Evolutionary conservation across 1,140 invertebrate genomes (phyloP), one percentile per base, ranked within the genome.

Genomic region (Tigriopus japonicus): DNA sequence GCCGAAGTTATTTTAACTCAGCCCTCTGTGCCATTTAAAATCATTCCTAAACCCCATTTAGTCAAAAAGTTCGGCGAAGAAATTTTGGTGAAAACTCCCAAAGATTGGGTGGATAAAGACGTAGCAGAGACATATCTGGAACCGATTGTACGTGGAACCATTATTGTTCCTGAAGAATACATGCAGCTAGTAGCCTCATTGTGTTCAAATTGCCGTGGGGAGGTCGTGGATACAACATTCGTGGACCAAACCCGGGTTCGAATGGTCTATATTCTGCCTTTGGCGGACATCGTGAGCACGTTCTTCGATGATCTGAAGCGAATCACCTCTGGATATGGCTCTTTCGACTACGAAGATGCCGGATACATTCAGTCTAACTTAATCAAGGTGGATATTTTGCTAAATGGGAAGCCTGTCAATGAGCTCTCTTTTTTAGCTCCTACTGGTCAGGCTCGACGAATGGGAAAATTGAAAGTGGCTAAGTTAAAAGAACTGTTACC

Each of bases 311-410:
- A 79, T 23, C 72, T 98, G 0, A 98, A 96, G 73, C 83, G 82
- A 19, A 65, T 88, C 13, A 84, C 83, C 15, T 95, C 90, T 1
- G 94, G 94, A 12, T 97, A 91, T 75, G 93, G 90, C 10, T 94
- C 88, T 71, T 98, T 98, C 74, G 93, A 97, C 74, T 98, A 98
- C 73, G 89, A 97, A 74, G 86, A 95, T 71, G 70, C 80, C 69
- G 90, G 85, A 14, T 96, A 86, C 72, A 74, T 86, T 69, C 52
- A 43, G 0, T 62, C 63, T 15, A 15, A 54, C 43, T 41, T 66
- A n/a, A 42, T 15, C 13, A 52, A 63, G 42, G 40, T 62, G 1
- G 75, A 80, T 64, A 82, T 93, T 65, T 70, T 82, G 45, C 70
- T 97, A 23, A 97, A 97, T 75, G 85, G 85, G 10, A 71, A 75